Evolutionary conservation across 2,113 vertebrate genomes (phyloP).

Genomic region (Passerina amoena): DNA sequence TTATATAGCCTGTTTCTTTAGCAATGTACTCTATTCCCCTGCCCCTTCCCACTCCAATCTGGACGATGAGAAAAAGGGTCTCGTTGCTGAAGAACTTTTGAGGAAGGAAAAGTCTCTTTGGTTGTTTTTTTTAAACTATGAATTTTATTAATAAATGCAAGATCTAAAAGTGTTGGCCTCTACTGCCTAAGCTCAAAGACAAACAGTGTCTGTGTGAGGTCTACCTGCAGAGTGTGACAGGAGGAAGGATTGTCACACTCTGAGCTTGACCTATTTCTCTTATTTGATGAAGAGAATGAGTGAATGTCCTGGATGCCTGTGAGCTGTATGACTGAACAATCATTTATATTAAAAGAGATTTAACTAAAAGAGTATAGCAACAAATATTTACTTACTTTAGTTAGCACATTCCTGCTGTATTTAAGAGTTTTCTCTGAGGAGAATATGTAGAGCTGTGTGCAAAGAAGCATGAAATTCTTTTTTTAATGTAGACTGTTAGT

Average conservation of each 20-base stretch:
- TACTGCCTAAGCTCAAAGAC: background rate
- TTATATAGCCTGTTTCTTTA: background rate
- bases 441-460: background rate
- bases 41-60: background rate
- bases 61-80: background rate
- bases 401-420: background rate
- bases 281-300: background rate
- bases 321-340: background rate
- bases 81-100: background rate
- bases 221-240: background rate
- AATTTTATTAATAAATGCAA: background rate
- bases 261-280: constrained; percentile 1
- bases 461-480: background rate
- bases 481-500: background rate
- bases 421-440: background rate
- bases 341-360: background rate
- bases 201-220: background rate
- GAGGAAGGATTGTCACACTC: background rate
- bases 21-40: background rate
- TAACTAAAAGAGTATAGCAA: background rate
- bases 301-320: background rate
- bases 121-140: background rate
- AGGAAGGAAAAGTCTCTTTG: background rate
- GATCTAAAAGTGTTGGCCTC: background rate
- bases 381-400: constrained; percentile 16